Evolutionary conservation across 2,113 vertebrate species (phyloP), one percentile per base, ranked within the genome.

Genomic region (Oreochromis spilurus): DNA sequence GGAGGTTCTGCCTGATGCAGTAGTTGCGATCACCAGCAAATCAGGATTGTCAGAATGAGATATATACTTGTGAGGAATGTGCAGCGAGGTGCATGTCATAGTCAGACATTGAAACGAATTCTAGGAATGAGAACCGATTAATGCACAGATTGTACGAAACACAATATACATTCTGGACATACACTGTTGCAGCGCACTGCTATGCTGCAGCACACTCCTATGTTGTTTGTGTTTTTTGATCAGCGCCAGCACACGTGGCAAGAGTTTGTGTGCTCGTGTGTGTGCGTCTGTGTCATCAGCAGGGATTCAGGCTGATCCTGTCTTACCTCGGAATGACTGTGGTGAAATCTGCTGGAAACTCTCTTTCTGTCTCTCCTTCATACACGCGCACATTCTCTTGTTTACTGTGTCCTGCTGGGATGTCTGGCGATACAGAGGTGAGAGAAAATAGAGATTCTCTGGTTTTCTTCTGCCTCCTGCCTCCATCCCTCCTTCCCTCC

Each of bases 371-470:
- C 21, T 53, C 34, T 48, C 70, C 5, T 45, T 43, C 58, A 43
- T 14, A 55, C 55, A 43, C 11, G 16, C 79, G 2, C 62, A 17
- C 77, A 11, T 54, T 48, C 53, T 58, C 62, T 70, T 85, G 84
- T 90, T 89, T 81, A 82, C 89, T 5, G 55, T 8, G 52, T 87
- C 87, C 79, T 89, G 91, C 91, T 90, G 91, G 52, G 84, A 81
- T 52, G 75, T 90, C 72, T 88, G 82, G 52, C 48, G 17, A 65
- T 80, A 8, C 65, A 50, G 62, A 90, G 79, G 36, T 58, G 65
- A 84, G 72, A 70, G 80, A 82, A 89, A 84, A 85, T 85, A 81
- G 79, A 83, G 50, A 83, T 84, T 87, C 34, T 87, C 60, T 79
- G 52, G 55, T 90, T 88, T 89, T 87, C 81, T 82, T 11, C 62